Conservation (phyloP, 2,888 invertebrate genomes). For the Trachelus stipa region DNA sequence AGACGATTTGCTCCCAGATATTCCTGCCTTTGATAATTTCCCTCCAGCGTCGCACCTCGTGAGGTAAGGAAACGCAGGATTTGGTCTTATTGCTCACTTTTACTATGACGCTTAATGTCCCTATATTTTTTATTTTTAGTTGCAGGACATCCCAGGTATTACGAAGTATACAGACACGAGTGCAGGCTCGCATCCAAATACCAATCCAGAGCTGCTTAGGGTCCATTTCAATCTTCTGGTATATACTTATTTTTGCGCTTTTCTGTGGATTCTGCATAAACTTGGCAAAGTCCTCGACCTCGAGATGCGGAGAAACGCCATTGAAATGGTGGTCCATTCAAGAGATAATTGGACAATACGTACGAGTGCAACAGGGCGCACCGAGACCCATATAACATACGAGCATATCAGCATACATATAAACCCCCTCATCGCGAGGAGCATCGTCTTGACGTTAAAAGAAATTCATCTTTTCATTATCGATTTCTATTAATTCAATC, state of each 20-base stretch:
- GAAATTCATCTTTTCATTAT: too few relatives aligned
- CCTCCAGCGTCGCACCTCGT: too few relatives aligned
- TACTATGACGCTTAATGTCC: too few relatives aligned
- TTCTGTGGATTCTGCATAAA: constrained; percentile 53
- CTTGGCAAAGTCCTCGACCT: constrained; percentile 43
- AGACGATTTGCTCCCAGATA: constrained; percentile 40
- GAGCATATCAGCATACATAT: too few relatives aligned
- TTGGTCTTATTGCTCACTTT: constrained; percentile 8
- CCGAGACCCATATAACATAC: too few relatives aligned
- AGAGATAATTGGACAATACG: constrained; percentile 44
- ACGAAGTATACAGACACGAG: constrained; percentile 1
- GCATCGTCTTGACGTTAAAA: too few relatives aligned
- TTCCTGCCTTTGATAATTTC: constrained; percentile 23
- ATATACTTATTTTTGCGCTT: constrained; percentile 44
- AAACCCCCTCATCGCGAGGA: too few relatives aligned
- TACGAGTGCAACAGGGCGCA: neutral
- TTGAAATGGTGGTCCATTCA: constrained; percentile 53
- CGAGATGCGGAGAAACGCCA: constrained; percentile 35
- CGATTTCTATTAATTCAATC: too few relatives aligned
- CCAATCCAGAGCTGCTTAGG: constrained; percentile 17
- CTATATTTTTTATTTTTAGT: constrained; percentile 11
- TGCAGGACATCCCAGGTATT: constrained; percentile 7
- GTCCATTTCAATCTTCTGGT: constrained; percentile 48
- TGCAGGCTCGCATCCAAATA: too few relatives aligned
- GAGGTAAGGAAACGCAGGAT: neutral